These are phyloP conservation scores for Menura novaehollandiae DNA, from an alignment of 2,113 vertebrate species.

Conservation along the genomic window DNA sequence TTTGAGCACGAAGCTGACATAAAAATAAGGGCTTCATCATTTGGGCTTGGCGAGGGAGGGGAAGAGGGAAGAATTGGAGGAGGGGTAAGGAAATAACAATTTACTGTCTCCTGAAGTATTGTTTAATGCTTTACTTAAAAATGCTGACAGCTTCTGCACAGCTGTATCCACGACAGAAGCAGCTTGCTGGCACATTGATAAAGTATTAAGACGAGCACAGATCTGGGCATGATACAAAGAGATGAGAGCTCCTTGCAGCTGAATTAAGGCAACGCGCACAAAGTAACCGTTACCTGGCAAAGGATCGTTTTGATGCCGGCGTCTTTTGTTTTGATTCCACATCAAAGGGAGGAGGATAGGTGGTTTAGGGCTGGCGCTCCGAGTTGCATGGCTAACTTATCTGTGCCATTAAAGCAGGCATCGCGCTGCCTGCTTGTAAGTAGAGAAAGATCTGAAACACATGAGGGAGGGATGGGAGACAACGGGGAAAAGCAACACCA, in stretches of 20 bases:
- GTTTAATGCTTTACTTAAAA: slow-evolving; percentile 31
- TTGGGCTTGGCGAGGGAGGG: background rate
- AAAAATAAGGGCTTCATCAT: background rate
- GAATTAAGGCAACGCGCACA: background rate
- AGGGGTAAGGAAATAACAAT: background rate
- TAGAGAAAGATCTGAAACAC: slow-evolving; percentile 2
- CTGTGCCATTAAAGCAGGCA: background rate
- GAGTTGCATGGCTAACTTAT: background rate
- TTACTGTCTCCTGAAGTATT: slow-evolving; percentile 12
- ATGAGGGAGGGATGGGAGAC: background rate
- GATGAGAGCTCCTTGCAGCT: background rate
- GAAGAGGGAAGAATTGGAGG: background rate
- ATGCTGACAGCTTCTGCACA: background rate
- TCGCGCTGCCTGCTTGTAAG: background rate
- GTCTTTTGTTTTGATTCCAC: slow-evolving; percentile 27
- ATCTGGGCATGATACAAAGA: background rate
- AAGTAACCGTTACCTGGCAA: background rate
- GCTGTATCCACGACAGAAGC: background rate
- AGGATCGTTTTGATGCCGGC: background rate
- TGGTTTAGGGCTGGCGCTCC: background rate
- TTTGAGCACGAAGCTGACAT: background rate
- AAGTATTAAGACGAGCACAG: background rate
- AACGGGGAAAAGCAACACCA: background rate
- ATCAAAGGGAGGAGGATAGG: background rate
- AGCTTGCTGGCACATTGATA: slow-evolving; percentile 36